Base-by-base conservation (phyloP, 2,888 invertebrate genomes). In the Napeogenes sylphis region DNA sequence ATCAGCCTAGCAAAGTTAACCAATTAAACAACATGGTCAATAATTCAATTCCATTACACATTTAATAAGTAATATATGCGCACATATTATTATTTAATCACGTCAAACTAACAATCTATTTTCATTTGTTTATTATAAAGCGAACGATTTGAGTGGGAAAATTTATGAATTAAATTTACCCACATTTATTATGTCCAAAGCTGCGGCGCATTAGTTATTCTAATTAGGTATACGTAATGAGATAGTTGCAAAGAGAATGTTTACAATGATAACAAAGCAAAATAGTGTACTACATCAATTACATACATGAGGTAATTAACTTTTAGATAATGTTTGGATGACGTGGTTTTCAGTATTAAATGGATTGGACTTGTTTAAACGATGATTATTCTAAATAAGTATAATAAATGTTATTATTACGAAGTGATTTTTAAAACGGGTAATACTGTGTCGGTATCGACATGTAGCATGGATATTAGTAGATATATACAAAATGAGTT, bases 211-310 rank as follows among this genome's bases (percentile, higher is more conserved):
- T 66, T 61, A 63, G 58, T 61, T 61, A 66, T 64, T 66, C 64
- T 66, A 66, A 66, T 66, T 64, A 62, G 57, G 21, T 62, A 56
- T 61, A 60, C 59, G 38, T 64, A 58, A 62, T 62, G 64, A 64
- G 59, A 64, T 62, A 62, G 56, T 54, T 59, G 45, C 64, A 64
- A 58, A 62, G 57, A 59, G 64, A 66, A 51, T 66, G 62, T 66
- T 66, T 62, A 53, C 62, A 57, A 45, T 64, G 56, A 66, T 62
- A 66, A 66, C 62, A 64, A 60, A 64, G 51, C 59, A 55, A 57
- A 61, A 64, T 58, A 56, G 62, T 57, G 58, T 59, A 55, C 38
- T 60, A 58, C 60, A 62, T 58, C 30, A 30, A 30, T 30, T 21
- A 21, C 51, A 12, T 21, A 21, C 51, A 12, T 51, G 51, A 30